phyloP scores from a whole-genome alignment of 1,140 invertebrate genomes.

The Drosophila pallidifrons region DNA sequence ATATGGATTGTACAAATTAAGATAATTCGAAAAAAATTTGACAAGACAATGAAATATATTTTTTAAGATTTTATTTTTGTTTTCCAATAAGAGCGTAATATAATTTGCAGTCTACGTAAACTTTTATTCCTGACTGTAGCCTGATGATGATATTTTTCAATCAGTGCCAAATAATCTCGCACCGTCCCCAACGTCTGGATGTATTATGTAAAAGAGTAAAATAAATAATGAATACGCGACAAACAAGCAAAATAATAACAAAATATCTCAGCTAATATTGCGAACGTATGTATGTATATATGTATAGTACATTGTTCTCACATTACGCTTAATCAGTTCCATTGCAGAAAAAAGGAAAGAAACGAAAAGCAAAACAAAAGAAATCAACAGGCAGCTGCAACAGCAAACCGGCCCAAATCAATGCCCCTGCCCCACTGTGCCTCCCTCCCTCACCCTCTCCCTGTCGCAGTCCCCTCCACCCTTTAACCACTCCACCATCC shows the following conservation, averaged over 20 bases:
- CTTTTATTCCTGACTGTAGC: background rate
- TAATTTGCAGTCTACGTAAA: too few relatives aligned
- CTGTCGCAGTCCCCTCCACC: too few relatives aligned
- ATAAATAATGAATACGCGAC: background rate
- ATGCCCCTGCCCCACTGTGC: background rate
- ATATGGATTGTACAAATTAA: background rate
- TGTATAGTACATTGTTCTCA: constrained; percentile 40
- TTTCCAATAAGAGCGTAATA: too few relatives aligned
- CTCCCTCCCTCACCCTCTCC: background rate
- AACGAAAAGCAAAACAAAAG: constrained; percentile 24
- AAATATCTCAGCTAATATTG: constrained; percentile 47
- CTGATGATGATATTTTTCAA: too few relatives aligned
- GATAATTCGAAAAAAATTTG: too few relatives aligned
- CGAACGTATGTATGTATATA: background rate
- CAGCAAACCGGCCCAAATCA: constrained; percentile 17
- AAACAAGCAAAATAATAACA: background rate
- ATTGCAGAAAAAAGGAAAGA: constrained; percentile 21
- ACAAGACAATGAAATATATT: too few relatives aligned
- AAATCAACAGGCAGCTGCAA: constrained; percentile 55
- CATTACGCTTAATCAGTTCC: constrained; percentile 75
- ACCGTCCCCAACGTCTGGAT: background rate
- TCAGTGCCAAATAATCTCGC: background rate
- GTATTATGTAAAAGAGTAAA: constrained; percentile 7
- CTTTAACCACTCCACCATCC: background rate
- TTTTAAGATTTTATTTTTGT: too few relatives aligned